Evolutionary conservation across 1,140 invertebrate species (phyloP), one percentile per base, ranked within the genome.

Genomic region (Aphis gossypii): DNA sequence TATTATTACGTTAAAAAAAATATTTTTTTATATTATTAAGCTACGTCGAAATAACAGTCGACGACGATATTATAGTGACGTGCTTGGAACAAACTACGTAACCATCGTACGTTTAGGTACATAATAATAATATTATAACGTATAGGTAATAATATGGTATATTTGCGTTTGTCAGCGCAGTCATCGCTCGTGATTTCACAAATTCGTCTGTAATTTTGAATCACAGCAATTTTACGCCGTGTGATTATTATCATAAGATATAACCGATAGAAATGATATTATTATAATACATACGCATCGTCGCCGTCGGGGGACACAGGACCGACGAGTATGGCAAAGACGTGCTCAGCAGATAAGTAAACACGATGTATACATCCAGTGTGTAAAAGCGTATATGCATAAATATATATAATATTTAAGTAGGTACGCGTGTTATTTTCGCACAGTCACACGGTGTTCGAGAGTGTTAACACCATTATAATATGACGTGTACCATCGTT

Each of bases 381-480:
- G 60, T 76, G 4, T n/a, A n/a, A 76, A n/a, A 68, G 30, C 30
- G 60, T 68, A 30, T 14, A 30, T 14, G n/a, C 21, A 14, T 23
- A 21, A 23, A 23, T 54, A 54, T 18, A 51, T 54, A 23, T 23
- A 54, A 23, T 54, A 54, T 54, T 7, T 54, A 6, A 23, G 7
- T 5, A 25, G 41, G 23, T 41, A 41, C 30, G 41, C 41, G 9
- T 7, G 44, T 86, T 2, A 41, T 41, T 86, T 86, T 86, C 25
- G 44, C 44, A 46, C 84, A 46, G 84, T 46, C 84, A 86, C 41
- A 46, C 23, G 41, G 41, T 18, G 84, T 56, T 54, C 48, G 87
- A 90, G 48, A 68, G 89, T 35, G 86, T 89, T 38, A 89, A 38
- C 46, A 89, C 88, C 44, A 35, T 89, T 54, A 38, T 88, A 21